Evolutionary conservation across 2,888 invertebrate genomes (phyloP), one percentile per base, ranked within the genome.

Genomic region (Stenichneumon culpator): DNA sequence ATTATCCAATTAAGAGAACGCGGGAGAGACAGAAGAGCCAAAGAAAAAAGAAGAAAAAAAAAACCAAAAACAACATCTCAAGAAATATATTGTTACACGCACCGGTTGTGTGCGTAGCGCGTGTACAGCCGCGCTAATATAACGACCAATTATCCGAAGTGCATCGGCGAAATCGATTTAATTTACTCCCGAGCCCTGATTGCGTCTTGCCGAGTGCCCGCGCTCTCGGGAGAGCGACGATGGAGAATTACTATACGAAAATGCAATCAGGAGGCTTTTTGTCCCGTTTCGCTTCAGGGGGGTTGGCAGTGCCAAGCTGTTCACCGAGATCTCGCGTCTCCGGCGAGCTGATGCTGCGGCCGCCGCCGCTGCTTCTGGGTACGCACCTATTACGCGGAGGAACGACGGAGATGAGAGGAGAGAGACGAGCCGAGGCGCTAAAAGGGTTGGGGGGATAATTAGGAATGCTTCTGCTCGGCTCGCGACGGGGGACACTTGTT

Each of bases 401-500:
- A 74, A 65, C 72, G 47, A 14, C 22, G 22, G 73, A 79, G 80
- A 77, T 65, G 60, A 72, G 60, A 60, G 78, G 68, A 67, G 60
- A 67, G 72, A 65, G 52, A 67, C 22, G 60, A 50, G 47, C 25
- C 54, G 68, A 82, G 86, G 84, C 85, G 86, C 79, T 83, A 86
- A 86, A 86, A 86, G 84, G 74, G 79, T 84, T 81, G 82, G 90
- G 89, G 44, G 90, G 89, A 92, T 93, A 93, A 93, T 93, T 93
- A 93, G 93, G 93, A 93, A 91, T 93, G 92, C 92, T 93, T 93
- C 92, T 91, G 92, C 90, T 92, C 92, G 89, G 65, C 80, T 87
- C 88, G 84, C 92, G 89, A 92, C 93, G 93, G 93, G 93, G 90
- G 93, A 93, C 93, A 93, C 93, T 93, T 93, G 93, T 93, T 93